Evolutionary conservation across 2,888 invertebrate species (phyloP).

Genomic region (Ramazzottius varieornatus): DNA sequence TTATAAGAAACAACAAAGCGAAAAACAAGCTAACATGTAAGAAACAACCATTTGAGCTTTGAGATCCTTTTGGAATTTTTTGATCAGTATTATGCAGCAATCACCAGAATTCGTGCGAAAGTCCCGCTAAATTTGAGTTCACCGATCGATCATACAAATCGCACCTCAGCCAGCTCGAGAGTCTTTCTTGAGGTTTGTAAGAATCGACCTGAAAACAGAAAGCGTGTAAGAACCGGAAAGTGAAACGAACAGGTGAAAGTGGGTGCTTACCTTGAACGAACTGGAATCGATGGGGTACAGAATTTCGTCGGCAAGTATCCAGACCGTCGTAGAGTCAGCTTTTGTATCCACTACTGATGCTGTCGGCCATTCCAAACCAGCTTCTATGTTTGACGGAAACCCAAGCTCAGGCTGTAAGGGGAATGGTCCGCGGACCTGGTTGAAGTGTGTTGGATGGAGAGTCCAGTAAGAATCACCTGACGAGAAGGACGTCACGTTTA

Average conservation of each 20-base stretch:
- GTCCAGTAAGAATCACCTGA: neutral
- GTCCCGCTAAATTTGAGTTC: too few species aligned
- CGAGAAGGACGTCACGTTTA: too few species aligned
- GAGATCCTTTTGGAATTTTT: too few species aligned
- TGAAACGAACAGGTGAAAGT: neutral
- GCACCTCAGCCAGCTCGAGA: neutral
- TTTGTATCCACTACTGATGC: neutral
- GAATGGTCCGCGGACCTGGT: neutral
- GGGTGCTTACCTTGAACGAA: neutral
- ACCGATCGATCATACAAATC: too few species aligned
- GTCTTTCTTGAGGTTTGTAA: neutral
- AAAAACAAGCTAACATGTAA: too few species aligned
- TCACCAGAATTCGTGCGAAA: too few species aligned
- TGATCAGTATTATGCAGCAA: too few species aligned
- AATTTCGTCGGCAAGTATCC: neutral
- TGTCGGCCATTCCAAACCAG: conserved; percentile 1
- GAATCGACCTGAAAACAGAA: neutral
- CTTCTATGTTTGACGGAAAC: neutral
- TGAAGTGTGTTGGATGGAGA: neutral
- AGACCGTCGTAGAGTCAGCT: neutral
- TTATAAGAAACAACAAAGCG: too few species aligned
- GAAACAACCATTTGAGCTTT: too few species aligned
- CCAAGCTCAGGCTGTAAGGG: neutral
- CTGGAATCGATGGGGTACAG: neutral
- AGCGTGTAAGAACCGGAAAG: neutral